A percentile compares a stretch with the other conserved stretches of the same genome.
These are phyloP conservation scores for Gambelia wislizenii DNA, from an alignment of 2,797 vertebrate species.

Conservation along the genomic window DNA sequence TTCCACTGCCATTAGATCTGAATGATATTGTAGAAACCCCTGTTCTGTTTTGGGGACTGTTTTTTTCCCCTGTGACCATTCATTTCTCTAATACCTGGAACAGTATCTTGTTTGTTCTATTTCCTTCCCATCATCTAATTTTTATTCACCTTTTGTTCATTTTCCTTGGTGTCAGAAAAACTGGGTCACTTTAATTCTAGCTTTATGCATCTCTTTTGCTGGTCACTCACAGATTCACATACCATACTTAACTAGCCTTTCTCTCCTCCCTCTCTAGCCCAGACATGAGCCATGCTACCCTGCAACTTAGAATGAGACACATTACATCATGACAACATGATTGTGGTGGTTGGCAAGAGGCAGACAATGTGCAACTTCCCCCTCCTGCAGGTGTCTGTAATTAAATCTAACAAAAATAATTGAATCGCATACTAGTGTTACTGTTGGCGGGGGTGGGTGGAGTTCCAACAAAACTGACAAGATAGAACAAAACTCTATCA, in stretches of 20 bases:
- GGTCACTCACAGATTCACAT: background rate
- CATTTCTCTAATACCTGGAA: background rate
- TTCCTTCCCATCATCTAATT: background rate
- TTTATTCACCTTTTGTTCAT: background rate
- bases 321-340: background rate
- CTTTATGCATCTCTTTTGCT: background rate
- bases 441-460: too few relatives aligned
- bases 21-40: too few relatives aligned
- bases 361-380: background rate
- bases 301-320: too few relatives aligned
- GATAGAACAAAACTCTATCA: background rate
- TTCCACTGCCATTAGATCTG: too few relatives aligned
- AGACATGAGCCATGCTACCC: too few relatives aligned
- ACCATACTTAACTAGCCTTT: too few relatives aligned
- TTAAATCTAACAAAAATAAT: background rate
- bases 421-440: background rate
- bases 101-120: background rate
- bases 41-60: too few relatives aligned
- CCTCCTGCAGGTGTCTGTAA: background rate
- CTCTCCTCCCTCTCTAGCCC: too few relatives aligned
- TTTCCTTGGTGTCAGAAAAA: background rate
- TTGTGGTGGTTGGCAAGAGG: background rate
- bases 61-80: too few relatives aligned
- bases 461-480: background rate
- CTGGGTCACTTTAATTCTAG: background rate